phyloP scores from a whole-genome alignment of 2,888 invertebrate genomes.

The Troides aeacus region DNA sequence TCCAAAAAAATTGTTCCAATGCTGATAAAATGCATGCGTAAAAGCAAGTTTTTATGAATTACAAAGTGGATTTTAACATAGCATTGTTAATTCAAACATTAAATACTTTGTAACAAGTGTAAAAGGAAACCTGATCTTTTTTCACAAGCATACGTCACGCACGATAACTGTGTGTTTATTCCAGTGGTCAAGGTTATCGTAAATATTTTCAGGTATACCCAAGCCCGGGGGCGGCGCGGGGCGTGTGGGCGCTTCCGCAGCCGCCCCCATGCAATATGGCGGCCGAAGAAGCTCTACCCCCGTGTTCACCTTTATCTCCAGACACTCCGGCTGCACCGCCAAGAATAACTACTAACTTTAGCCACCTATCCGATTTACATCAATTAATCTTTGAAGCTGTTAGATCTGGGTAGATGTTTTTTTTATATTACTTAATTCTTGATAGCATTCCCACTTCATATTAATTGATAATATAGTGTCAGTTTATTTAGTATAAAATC shows the following conservation, averaged over 20 bases:
- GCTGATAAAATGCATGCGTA: not conserved
- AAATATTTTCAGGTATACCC: slow-evolving; percentile 82
- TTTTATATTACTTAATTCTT: not conserved
- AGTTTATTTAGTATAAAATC: no score
- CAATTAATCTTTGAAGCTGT: slow-evolving; percentile 92
- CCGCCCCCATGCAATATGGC: slow-evolving; percentile 90
- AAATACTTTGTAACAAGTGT: no score
- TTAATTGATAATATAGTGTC: no score
- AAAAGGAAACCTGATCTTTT: no score
- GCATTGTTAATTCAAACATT: no score
- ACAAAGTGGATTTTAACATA: not conserved
- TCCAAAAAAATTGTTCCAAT: no score
- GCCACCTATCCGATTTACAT: slow-evolving; percentile 72
- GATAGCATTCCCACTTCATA: no score
- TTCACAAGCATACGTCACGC: no score
- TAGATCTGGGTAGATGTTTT: slow-evolving; percentile 85
- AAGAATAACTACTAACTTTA: slow-evolving; percentile 60
- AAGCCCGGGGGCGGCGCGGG: slow-evolving; percentile 93
- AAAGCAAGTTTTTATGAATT: not conserved
- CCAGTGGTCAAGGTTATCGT: not conserved
- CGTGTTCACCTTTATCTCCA: slow-evolving; percentile 71
- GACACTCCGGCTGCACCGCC: slow-evolving; percentile 68
- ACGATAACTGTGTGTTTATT: no score
- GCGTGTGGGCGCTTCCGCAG: slow-evolving; percentile 92
- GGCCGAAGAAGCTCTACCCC: slow-evolving; percentile 81